These are phyloP conservation scores for Dasypus novemcinctus DNA, from an alignment of 2,113 vertebrate genomes.

Conservation along the genomic window DNA sequence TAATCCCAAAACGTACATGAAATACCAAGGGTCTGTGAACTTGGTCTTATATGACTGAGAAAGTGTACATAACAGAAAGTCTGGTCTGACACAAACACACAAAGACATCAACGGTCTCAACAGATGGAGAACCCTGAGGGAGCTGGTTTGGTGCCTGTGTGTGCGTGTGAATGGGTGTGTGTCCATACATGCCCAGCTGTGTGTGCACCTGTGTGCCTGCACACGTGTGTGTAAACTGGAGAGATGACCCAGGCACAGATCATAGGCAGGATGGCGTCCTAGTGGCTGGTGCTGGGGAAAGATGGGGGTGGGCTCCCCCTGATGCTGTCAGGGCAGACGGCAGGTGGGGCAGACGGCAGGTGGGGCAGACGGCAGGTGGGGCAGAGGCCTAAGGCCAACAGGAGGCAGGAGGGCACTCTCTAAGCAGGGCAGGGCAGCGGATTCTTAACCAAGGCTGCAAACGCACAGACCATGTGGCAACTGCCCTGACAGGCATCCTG, in stretches of 20 bases:
- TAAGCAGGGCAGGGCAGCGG: too few relatives aligned
- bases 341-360: too few relatives aligned
- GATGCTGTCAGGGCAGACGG: background rate
- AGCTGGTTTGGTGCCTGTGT: rapidly evolving
- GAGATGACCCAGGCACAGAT: rapidly evolving
- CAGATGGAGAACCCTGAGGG: background rate
- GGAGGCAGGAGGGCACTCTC: background rate
- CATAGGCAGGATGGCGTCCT: rapidly evolving
- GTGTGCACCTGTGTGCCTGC: background rate
- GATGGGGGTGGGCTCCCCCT: background rate
- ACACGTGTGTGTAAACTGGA: background rate
- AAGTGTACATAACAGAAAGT: rapidly evolving
- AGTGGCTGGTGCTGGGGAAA: background rate
- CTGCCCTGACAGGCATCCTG: background rate
- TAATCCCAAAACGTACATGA: too few relatives aligned
- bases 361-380: background rate
- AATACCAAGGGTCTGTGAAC: background rate
- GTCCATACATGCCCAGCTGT: too few relatives aligned
- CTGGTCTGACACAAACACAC: background rate
- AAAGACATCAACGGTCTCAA: background rate
- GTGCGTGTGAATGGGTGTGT: rapidly evolving
- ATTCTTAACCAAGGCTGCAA: background rate
- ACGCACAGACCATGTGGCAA: background rate
- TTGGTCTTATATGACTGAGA: rapidly evolving
- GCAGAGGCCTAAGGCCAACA: background rate